Conservation (phyloP, 23 tunicate species). For the Corella eumyota region DNA sequence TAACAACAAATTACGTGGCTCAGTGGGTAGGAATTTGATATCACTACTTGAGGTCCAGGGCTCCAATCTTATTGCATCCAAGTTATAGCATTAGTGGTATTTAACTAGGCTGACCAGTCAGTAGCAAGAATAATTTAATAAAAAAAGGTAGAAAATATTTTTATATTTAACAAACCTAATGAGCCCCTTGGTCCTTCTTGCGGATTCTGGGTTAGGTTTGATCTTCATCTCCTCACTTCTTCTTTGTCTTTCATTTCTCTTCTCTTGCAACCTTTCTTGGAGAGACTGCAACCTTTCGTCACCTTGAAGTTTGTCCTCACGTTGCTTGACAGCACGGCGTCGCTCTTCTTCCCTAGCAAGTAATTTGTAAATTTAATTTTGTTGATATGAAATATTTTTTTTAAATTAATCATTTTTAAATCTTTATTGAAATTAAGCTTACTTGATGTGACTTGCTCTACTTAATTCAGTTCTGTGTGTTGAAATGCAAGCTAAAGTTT, state of each 20-base stretch:
- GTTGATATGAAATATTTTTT: too few species aligned
- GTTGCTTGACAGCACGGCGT: slow-evolving; percentile 5
- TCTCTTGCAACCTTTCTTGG: slow-evolving; percentile 36
- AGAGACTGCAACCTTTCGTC: slow-evolving; percentile 29
- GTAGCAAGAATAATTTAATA: too few species aligned
- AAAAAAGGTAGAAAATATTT: too few species aligned
- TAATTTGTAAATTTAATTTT: too few species aligned
- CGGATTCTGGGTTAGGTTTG: slow-evolving; percentile 33
- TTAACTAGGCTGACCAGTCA: too few species aligned
- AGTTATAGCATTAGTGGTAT: too few species aligned
- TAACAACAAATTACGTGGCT: too few species aligned
- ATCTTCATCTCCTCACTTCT: slow-evolving; percentile 30
- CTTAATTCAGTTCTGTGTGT: slow-evolving; percentile 63
- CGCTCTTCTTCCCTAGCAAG: slow-evolving; percentile 37
- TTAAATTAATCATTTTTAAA: too few species aligned
- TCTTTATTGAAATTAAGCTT: too few species aligned
- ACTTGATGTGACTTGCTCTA: slow-evolving; percentile 56
- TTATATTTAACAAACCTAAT: slow-evolving; percentile 52
- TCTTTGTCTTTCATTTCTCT: slow-evolving; percentile 56
- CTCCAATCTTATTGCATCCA: too few species aligned
- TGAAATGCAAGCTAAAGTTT: slow-evolving; percentile 60
- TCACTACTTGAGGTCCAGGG: too few species aligned
- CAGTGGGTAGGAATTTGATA: too few species aligned
- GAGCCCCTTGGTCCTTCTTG: slow-evolving; percentile 32
- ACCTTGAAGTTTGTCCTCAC: slow-evolving; percentile 20